Conservation (phyloP, 53 echinoderm and acorn worm genomes). For the Mesocentrotus franciscanus region DNA sequence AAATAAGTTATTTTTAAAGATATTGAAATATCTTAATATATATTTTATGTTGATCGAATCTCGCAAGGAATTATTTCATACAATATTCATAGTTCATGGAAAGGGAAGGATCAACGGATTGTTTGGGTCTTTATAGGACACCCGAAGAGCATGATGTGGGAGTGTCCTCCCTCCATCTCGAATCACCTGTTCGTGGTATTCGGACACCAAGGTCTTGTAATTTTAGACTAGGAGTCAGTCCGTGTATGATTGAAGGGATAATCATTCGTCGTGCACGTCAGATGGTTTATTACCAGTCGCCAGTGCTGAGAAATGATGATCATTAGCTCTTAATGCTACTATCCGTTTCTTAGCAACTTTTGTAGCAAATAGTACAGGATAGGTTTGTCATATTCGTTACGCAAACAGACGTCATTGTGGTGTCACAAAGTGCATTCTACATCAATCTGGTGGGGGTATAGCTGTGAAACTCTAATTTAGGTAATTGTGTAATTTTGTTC, state of each 20-base stretch:
- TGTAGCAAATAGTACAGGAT: neutral
- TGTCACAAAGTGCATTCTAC: neutral
- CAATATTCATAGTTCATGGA: neutral
- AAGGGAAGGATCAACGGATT: neutral
- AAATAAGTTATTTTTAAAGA: too few relatives aligned
- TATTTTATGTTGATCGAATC: neutral
- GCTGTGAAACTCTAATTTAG: too few relatives aligned
- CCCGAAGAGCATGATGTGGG: neutral
- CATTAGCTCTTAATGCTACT: conserved; percentile 36
- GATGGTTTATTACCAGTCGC: conserved; percentile 59
- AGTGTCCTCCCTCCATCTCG: neutral
- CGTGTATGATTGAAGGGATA: conserved; percentile 50
- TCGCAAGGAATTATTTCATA: neutral
- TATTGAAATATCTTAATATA: neutral
- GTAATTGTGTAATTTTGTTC: too few relatives aligned
- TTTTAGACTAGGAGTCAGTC: conserved; percentile 12
- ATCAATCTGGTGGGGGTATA: too few relatives aligned
- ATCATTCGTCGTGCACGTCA: conserved; percentile 14
- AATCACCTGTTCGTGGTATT: conserved; percentile 1
- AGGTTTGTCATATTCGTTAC: neutral
- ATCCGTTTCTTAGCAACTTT: conserved; percentile 33
- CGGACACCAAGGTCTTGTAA: conserved; percentile 3
- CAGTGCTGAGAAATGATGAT: conserved; percentile 53
- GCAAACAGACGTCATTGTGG: neutral
- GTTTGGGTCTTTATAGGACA: neutral